phyloP scores from a whole-genome alignment of 2,888 invertebrate species.

The Sesia apiformis region DNA sequence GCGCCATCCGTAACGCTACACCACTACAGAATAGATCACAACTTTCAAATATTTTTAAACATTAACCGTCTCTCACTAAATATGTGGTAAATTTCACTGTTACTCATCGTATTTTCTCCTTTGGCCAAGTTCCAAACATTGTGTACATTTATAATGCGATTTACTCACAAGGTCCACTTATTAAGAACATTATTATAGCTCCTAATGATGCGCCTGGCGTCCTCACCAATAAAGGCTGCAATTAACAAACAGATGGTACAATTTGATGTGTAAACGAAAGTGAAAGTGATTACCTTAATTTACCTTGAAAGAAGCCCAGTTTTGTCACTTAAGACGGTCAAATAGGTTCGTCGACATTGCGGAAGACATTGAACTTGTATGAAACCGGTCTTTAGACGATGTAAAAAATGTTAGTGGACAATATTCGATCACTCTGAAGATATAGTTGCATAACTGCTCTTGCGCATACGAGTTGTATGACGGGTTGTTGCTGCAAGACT shows the following conservation, averaged over 20 bases:
- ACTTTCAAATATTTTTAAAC: not conserved
- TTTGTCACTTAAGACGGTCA: slow-evolving; percentile 18
- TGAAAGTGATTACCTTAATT: slow-evolving; percentile 23
- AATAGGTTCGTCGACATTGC: slow-evolving; percentile 42
- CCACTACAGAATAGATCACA: not conserved
- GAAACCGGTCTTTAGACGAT: slow-evolving; percentile 35
- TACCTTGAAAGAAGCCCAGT: slow-evolving; percentile 22
- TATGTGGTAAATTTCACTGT: slow-evolving; percentile 13
- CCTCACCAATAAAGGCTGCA: too few species aligned
- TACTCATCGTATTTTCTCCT: slow-evolving; percentile 15
- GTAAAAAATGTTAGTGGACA: slow-evolving; percentile 17
- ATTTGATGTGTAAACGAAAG: slow-evolving; percentile 16
- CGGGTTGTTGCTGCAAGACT: too few species aligned
- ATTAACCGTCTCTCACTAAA: slow-evolving; percentile 9
- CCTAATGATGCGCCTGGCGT: too few species aligned
- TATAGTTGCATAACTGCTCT: slow-evolving; percentile 24
- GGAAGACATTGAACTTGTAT: slow-evolving; percentile 48
- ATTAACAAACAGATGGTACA: too few species aligned
- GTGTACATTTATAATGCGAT: slow-evolving; percentile 4
- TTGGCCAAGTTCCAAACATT: slow-evolving; percentile 27
- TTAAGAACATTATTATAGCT: too few species aligned
- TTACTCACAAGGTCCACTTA: too few species aligned
- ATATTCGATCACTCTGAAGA: slow-evolving; percentile 13
- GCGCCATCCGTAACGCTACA: too few species aligned
- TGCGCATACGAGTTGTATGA: not conserved